phyloP scores from a whole-genome alignment of 2,797 vertebrate genomes.

The Tenualosa ilisha region DNA sequence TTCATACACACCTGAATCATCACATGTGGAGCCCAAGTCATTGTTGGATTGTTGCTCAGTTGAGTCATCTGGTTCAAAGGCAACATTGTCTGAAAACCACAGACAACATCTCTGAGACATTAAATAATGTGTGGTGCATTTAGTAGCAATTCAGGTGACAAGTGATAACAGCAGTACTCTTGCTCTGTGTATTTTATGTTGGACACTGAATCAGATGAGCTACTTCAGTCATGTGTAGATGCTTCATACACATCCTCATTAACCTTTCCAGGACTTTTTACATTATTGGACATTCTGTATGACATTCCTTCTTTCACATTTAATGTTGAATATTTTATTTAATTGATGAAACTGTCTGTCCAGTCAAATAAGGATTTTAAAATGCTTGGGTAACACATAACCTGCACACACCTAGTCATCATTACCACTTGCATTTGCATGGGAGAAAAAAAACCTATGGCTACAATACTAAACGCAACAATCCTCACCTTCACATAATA shows the following conservation, averaged over 20 bases:
- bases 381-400: not conserved
- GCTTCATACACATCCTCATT: no score
- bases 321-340: no score
- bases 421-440: not conserved
- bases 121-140: not conserved
- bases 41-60: constrained; percentile 51
- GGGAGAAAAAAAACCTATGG: not conserved
- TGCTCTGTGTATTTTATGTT: not conserved
- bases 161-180: no score
- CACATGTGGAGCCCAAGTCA: constrained; percentile 48
- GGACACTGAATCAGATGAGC: not conserved
- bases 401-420: not conserved
- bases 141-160: not conserved
- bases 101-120: not conserved
- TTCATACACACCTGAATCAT: constrained; percentile 54
- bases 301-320: no score
- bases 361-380: not conserved
- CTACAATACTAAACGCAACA: not conserved
- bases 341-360: not conserved
- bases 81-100: constrained; percentile 62
- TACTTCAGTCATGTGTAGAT: not conserved
- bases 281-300: no score
- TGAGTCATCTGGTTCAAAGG: constrained; percentile 63
- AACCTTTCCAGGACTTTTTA: no score
- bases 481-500: constrained; percentile 66